A percentile compares a stretch with the other conserved stretches of the same genome.
These are phyloP conservation scores for Drosophila quadrilineata DNA, from an alignment of 1,140 invertebrate genomes.

Conservation along the genomic window DNA sequence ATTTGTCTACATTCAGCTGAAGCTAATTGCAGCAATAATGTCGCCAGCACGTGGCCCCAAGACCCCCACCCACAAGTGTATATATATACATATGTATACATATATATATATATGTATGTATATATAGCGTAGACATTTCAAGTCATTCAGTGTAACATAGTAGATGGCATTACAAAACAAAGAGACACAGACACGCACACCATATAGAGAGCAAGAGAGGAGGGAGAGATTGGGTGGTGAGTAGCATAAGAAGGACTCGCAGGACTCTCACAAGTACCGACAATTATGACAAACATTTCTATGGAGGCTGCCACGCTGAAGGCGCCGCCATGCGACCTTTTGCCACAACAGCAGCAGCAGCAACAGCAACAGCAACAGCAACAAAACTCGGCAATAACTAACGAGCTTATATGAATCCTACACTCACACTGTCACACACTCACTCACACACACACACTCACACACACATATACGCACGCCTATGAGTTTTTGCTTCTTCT, in stretches of 20 bases:
- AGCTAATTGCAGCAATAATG: constrained; percentile 77
- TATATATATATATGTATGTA: constrained; percentile 9
- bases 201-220: not conserved
- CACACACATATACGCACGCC: not conserved
- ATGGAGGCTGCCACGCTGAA: constrained; percentile 2
- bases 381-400: constrained; percentile 47
- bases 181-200: constrained; percentile 10
- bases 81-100: not conserved
- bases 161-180: constrained; percentile 63
- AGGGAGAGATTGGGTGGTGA: too few relatives aligned
- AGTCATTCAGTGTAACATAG: constrained; percentile 43
- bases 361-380: constrained; percentile 16
- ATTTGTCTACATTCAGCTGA: constrained; percentile 66
- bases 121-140: constrained; percentile 40
- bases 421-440: constrained; percentile 12
- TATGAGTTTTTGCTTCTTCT: constrained; percentile 4
- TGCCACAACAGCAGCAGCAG: constrained; percentile 33
- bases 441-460: constrained; percentile 1
- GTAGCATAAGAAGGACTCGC: not conserved
- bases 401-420: constrained; percentile 55
- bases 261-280: constrained; percentile 68
- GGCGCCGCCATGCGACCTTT: constrained; percentile 53
- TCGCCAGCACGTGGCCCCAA: constrained; percentile 58
- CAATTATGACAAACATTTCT: constrained; percentile 76
- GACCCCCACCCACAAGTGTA: not conserved